A percentile compares a stretch with the other conserved stretches of the same genome.
These are phyloP conservation scores for Rallus limicola DNA, from an alignment of 2,113 vertebrate genomes.

Conservation along the genomic window DNA sequence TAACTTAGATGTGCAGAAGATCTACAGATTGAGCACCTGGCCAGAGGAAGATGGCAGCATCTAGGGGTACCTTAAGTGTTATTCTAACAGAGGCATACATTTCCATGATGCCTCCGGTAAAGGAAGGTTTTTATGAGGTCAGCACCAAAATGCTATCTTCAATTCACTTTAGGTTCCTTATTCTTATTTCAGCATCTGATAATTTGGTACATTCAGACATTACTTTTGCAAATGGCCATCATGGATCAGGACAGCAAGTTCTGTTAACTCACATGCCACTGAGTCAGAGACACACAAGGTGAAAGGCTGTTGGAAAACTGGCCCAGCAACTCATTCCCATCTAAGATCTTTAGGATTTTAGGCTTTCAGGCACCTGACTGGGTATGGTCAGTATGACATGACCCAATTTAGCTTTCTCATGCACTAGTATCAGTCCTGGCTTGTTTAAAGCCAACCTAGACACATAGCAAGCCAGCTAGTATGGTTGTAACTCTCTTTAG, in stretches of 20 bases:
- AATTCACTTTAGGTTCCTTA: background rate
- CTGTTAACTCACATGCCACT: background rate
- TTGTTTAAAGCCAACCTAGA: background rate
- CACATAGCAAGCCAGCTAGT: background rate
- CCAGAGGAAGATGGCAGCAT: background rate
- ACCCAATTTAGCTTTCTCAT: background rate
- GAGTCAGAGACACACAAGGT: background rate
- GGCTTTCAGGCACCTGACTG: background rate
- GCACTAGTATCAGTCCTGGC: background rate
- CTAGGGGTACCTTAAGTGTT: background rate
- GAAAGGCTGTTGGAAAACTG: background rate
- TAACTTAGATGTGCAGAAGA: background rate
- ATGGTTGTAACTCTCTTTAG: background rate
- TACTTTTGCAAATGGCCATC: background rate
- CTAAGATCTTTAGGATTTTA: background rate
- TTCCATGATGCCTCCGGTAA: background rate
- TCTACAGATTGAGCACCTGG: background rate
- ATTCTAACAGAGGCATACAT: background rate
- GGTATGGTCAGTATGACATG: background rate
- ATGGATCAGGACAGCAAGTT: background rate
- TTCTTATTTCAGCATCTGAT: background rate
- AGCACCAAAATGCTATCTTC: background rate
- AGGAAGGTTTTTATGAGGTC: background rate
- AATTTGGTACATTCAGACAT: background rate
- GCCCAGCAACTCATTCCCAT: background rate